Base-by-base conservation (phyloP, 2,888 invertebrate species). In the Argyra leucocephala region DNA sequence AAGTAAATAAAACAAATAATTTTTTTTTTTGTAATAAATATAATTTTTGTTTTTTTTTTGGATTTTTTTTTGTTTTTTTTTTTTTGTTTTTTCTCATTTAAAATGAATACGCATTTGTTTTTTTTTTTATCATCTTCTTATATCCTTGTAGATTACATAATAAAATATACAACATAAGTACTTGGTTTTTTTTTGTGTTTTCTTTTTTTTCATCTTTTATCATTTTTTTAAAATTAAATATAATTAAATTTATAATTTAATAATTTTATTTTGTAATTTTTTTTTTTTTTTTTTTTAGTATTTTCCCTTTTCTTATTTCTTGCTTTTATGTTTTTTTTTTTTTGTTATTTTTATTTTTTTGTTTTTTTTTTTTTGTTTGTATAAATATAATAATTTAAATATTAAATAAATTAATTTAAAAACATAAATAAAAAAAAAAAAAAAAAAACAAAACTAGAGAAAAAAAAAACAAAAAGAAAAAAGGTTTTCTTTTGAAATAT, bases 381-480 rank as follows among this genome's bases (percentile, higher is more conserved):
- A 31, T 66, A 69, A 68, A 67, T 63, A 65, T 64, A 69, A 71
- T 65, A 65, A 65, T 67, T 67, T 67, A 69, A n/a, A 67, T 69
- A 69, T 63, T 67, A 63, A 65, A 61, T 67, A 69, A 69, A 69
- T 69, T n/a, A 66, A 61, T 21, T 63, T 10, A 58, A 58, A 58
- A 58, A 22, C n/a, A n/a, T n/a, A n/a, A n/a, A n/a, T n/a, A n/a
- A n/a, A n/a, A n/a, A n/a, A n/a, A n/a, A n/a, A n/a, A n/a, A n/a
- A n/a, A n/a, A n/a, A n/a, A n/a, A n/a, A n/a, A n/a, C n/a, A n/a
- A n/a, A n/a, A n/a, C n/a, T n/a, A n/a, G n/a, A n/a, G n/a, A n/a
- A n/a, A n/a, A n/a, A n/a, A n/a, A n/a, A n/a, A n/a, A n/a, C n/a
- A n/a, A n/a, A n/a, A n/a, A n/a, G n/a, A n/a, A n/a, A n/a, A n/a